Evolutionary conservation across 2,797 vertebrate species (phyloP), one percentile per base, ranked within the genome.

Genomic region (Poeciliopsis turneri): DNA sequence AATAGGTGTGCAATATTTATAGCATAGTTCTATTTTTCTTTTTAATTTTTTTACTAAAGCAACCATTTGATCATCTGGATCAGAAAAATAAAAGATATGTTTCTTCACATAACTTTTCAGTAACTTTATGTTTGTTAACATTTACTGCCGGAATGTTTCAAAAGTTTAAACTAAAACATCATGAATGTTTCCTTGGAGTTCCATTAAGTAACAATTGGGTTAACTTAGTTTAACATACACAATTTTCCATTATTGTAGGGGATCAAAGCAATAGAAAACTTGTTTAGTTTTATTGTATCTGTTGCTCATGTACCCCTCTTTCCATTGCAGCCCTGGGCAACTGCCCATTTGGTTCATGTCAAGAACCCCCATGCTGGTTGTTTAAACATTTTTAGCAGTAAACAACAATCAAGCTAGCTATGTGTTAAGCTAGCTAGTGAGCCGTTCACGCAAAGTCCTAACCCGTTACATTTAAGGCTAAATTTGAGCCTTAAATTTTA

Each of bases 1-100:
- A 78, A 45, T 70, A 16, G 3, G 83, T 80, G 76, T 82, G 70
- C 72, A 80, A 78, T 78, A 53, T 76, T 5, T 79, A 70, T n/a
- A n/a, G 41, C 43, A 2, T 4, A n/a, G 5, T 45, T 23, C 2
- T 16, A 33, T 4, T 36, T 61, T 18, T 6, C 2, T 59, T 41
- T 2, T 36, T 10, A 4, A 41, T 4, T 23, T 68, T 23, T 28
- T 59, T 30, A 12, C 30, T 64, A 33, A 61, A 64, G 16, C 30
- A 39, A 23, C 11, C 25, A 25, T 69, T 69, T 43, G 4, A 64
- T 43, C n/a, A 69, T 69, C 45, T 69, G 39, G 39, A 45, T 43
- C 36, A 41, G 7, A 51, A 23, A 23, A 51, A 51, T 23, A 51
- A 51, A 23, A 51, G 20, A 51, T 23, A 9, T 8, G 49, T 4